phyloP scores from a whole-genome alignment of 2,888 invertebrate species.

The Ochropleura plecta region DNA sequence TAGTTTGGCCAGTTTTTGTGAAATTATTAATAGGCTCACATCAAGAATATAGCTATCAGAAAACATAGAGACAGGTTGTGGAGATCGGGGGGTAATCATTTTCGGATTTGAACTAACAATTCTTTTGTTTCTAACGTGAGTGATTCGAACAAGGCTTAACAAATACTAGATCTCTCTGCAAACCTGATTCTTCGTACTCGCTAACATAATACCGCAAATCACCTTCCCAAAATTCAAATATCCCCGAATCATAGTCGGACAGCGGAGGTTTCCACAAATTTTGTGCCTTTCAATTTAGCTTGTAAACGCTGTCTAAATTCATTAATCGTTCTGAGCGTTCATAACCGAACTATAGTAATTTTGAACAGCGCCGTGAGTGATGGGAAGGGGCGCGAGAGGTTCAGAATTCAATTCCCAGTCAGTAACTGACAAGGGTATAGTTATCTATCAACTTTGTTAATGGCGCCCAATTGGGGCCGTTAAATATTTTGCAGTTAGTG shows the following conservation, averaged over 20 bases:
- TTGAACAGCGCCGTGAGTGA: constrained; percentile 63
- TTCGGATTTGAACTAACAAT: neutral
- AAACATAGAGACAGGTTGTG: neutral
- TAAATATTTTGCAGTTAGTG: constrained; percentile 43
- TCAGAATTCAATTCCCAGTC: constrained; percentile 66
- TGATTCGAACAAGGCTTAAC: neutral
- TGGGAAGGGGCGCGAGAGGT: constrained; percentile 62
- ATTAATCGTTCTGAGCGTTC: constrained; percentile 63
- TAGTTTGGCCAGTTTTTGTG: neutral
- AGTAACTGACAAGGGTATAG: constrained; percentile 67
- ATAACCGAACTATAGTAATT: constrained; percentile 67
- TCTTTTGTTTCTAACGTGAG: neutral
- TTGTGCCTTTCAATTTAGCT: constrained; percentile 27
- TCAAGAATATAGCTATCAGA: neutral
- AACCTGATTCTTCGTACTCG: neutral
- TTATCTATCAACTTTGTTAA: constrained; percentile 67
- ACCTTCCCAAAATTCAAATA: constrained; percentile 9
- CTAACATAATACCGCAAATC: neutral
- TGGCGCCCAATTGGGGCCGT: constrained; percentile 60
- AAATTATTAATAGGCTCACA: neutral
- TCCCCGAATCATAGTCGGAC: constrained; percentile 27
- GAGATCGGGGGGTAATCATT: neutral
- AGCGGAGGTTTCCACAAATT: constrained; percentile 16
- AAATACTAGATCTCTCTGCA: neutral
- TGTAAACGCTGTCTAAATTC: constrained; percentile 58